These are phyloP conservation scores for Ramphastos sulfuratus DNA, from an alignment of 2,113 vertebrate species.

Conservation along the genomic window DNA sequence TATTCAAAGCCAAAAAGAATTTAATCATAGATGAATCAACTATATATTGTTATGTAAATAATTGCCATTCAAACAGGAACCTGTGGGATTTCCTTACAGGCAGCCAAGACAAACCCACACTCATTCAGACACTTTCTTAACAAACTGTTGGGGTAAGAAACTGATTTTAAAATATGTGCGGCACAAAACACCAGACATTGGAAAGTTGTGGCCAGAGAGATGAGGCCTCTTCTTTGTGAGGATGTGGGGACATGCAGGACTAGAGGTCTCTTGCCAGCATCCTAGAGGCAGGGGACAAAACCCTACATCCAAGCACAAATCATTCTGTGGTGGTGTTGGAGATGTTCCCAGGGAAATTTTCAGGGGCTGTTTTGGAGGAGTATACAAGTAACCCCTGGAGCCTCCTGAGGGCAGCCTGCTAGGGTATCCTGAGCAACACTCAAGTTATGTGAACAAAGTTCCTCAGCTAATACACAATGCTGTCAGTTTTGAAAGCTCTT, in stretches of 20 bases:
- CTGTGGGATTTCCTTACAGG: constrained; percentile 56
- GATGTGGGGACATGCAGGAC: background rate
- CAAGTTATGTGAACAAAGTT: background rate
- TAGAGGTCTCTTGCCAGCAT: background rate
- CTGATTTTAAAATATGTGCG: background rate
- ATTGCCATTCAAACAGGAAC: constrained; percentile 39
- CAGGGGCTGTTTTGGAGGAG: background rate
- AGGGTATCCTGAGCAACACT: background rate
- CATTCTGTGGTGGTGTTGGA: background rate
- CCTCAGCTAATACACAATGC: background rate
- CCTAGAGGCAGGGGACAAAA: background rate
- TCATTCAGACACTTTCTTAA: constrained; percentile 25
- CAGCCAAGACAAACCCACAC: constrained; percentile 46
- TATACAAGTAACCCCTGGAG: background rate
- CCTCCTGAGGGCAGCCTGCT: background rate
- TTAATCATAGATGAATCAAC: constrained; percentile 18
- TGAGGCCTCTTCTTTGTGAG: background rate
- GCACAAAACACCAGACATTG: background rate
- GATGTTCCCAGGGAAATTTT: background rate
- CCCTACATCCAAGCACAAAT: background rate
- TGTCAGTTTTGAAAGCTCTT: background rate
- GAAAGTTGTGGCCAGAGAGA: background rate
- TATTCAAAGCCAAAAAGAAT: constrained; percentile 32
- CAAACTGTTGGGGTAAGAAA: background rate
- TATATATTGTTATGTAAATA: constrained; percentile 59